Evolutionary conservation across 2,888 invertebrate genomes (phyloP).

Genomic region (Callyntrura sp.): DNA sequence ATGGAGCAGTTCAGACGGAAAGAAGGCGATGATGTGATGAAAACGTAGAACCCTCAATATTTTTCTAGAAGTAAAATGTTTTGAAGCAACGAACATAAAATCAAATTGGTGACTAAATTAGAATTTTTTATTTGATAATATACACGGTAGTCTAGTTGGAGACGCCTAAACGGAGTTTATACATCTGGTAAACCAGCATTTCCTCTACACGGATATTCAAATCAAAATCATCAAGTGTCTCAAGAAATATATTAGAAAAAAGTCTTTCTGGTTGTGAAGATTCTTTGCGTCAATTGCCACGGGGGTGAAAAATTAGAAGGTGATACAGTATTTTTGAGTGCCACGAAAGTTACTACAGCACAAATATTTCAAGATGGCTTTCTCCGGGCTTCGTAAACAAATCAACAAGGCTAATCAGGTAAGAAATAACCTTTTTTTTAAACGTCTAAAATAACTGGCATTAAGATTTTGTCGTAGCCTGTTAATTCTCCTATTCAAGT

Average conservation of each 20-base stretch:
- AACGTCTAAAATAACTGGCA: too few species aligned
- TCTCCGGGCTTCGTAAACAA: constrained; percentile 99
- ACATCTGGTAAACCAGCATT: background rate
- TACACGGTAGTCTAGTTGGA: background rate
- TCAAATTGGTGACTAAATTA: constrained; percentile 14
- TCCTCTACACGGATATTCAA: background rate
- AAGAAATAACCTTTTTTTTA: constrained; percentile 85
- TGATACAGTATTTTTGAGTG: constrained; percentile 44
- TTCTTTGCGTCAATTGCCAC: background rate
- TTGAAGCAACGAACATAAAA: background rate
- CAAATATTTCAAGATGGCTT: constrained; percentile 91
- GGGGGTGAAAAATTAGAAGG: background rate
- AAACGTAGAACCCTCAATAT: constrained; percentile 21
- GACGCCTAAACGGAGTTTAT: background rate
- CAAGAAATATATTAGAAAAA: background rate
- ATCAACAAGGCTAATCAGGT: constrained; percentile 99
- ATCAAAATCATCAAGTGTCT: constrained; percentile 51
- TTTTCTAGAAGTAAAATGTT: background rate
- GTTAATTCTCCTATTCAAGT: constrained; percentile 24
- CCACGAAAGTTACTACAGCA: background rate
- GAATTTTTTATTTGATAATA: background rate
- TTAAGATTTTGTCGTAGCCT: background rate
- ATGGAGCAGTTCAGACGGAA: constrained; percentile 35
- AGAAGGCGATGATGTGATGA: constrained; percentile 44
- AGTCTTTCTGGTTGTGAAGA: constrained; percentile 65